Conservation (phyloP, 2,888 invertebrate genomes). For the Phortica okadai region DNA sequence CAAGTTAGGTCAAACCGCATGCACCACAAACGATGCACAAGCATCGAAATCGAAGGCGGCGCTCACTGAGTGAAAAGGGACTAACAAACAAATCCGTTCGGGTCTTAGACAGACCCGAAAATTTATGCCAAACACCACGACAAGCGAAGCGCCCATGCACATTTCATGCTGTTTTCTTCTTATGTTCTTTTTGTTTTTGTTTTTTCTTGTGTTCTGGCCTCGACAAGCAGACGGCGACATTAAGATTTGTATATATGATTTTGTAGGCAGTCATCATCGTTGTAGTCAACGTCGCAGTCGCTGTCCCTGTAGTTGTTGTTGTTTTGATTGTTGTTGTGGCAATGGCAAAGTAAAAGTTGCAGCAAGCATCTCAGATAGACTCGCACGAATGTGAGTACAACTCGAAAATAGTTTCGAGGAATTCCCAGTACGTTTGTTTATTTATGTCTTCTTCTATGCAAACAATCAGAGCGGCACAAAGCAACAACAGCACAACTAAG, state of each 20-base stretch:
- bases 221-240: conserved; percentile 23
- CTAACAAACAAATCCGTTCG: conserved; percentile 21
- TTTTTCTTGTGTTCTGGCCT: neutral
- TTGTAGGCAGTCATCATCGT: conserved; percentile 18
- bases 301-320: neutral
- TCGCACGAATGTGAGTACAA: conserved; percentile 39
- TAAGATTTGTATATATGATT: conserved; percentile 32
- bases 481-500: conserved; percentile 8
- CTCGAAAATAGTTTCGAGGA: conserved; percentile 64
- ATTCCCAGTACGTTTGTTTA: conserved; percentile 62
- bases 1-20: conserved; percentile 33
- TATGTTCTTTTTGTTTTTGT: neutral
- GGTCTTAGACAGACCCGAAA: conserved; percentile 20
- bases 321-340: neutral
- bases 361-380: conserved; percentile 17
- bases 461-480: conserved; percentile 24
- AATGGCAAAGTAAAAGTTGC: neutral
- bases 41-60: neutral
- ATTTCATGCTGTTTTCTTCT: neutral
- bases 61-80: neutral
- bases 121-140: conserved; percentile 22
- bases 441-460: conserved; percentile 49
- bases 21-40: neutral
- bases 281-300: neutral
- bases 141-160: conserved; percentile 3